These are phyloP conservation scores for Folsomia candida DNA, from an alignment of 2,888 invertebrate genomes.

Conservation along the genomic window DNA sequence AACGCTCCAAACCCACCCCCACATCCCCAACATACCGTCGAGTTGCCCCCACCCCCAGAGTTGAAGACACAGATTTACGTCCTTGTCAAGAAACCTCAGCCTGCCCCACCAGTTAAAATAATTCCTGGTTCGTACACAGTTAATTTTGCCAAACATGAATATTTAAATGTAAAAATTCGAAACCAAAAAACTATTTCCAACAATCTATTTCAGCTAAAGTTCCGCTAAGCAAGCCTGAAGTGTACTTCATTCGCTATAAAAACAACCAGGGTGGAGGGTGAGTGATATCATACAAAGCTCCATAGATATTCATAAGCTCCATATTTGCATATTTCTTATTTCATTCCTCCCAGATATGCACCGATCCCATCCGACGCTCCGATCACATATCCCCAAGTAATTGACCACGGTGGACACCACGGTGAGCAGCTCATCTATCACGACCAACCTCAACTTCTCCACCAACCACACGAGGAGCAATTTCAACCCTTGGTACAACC, in stretches of 20 bases:
- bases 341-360: background rate
- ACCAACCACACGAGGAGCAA: background rate
- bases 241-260: conserved; percentile 14
- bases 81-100: conserved; percentile 12
- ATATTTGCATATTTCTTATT: no score
- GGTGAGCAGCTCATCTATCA: background rate
- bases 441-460: background rate
- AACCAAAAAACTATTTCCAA: no score
- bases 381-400: background rate
- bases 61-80: conserved; percentile 16
- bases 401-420: background rate
- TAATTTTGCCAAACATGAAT: no score
- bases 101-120: conserved; percentile 8
- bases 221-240: conserved; percentile 20
- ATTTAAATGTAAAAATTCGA: no score
- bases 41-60: conserved; percentile 8
- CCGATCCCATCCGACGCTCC: background rate
- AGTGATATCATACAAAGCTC: background rate
- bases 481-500: no score
- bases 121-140: no score
- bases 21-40: conserved; percentile 12
- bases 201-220: no score
- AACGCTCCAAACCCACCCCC: conserved; percentile 8
- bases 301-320: background rate
- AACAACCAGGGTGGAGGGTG: background rate